Evolutionary conservation across 2,113 vertebrate genomes (phyloP), one percentile per base, ranked within the genome.

Genomic region (Lycocorax pyrrhopterus): DNA sequence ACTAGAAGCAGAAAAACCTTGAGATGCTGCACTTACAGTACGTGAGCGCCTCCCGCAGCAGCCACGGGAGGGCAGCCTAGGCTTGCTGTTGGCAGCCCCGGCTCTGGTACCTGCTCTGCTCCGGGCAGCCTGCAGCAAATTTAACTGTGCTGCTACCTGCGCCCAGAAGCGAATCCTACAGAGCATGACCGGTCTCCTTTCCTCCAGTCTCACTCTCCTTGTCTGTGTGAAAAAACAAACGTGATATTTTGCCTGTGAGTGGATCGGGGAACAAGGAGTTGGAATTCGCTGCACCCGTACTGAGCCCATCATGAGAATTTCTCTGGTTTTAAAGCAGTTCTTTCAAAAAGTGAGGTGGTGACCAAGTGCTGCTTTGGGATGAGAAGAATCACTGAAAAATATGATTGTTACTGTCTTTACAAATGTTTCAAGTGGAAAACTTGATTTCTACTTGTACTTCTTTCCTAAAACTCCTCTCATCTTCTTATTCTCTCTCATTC

Each of bases 41-140:
- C 0, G 2, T 32, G n/a, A 0, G 6, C 20, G 16, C 67, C 88
- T 72, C 55, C 16, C 0, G 1, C 5, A 15, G 10, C 64, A 16
- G 92, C 96, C 98, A 96, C 94, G 33, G 71, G 98, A 95, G 97
- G 97, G 96, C 97, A 96, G 89, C 80, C 62, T 44, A 76, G 87
- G 53, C 88, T 69, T 66, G 72, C 63, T 84, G 19, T 71, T 97
- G 91, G 59, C 69, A 68, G n/a, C 21, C 26, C 4, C 0, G 7
- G 2, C 14, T 3, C 12, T 1, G 17, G 5, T 5, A 2, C 18
- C 18, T 18, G 46, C 33, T 3, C 11, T 18, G 2, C 8, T 58
- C 20, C 4, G 2, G 9, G 35, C 49, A 39, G 16, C 21, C 1
- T 1, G 21, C 3, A 10, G 19, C 27, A 33, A 16, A 30, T 56